Conservation (phyloP, 2,797 vertebrate species). For the Prionace glauca region DNA sequence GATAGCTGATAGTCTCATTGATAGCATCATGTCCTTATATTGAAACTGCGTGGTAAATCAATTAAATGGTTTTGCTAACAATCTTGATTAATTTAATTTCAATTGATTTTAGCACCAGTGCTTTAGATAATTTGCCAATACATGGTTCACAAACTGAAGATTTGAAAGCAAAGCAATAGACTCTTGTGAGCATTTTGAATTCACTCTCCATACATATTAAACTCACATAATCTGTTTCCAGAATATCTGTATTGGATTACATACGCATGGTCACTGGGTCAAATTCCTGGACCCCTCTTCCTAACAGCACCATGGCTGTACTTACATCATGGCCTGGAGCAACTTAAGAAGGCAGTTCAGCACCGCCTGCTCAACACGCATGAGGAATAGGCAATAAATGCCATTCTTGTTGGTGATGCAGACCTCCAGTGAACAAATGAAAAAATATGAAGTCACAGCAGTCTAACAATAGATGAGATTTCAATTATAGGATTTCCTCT, state of each 20-base stretch:
- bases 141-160: conserved; percentile 42
- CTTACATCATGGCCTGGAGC: not conserved
- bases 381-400: too few relatives aligned
- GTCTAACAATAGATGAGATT: too few relatives aligned
- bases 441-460: too few relatives aligned
- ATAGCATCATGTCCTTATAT: conserved; percentile 42
- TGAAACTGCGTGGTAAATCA: conserved; percentile 47
- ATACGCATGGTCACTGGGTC: not conserved
- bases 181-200: not conserved
- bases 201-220: not conserved
- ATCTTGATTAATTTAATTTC: conserved; percentile 49
- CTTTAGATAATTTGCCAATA: conserved; percentile 42
- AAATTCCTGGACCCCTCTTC: not conserved
- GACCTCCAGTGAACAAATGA: too few relatives aligned
- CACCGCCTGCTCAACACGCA: too few relatives aligned
- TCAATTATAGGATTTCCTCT: too few relatives aligned
- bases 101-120: conserved; percentile 47
- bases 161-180: not conserved
- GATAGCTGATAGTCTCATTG: conserved; percentile 43
- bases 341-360: not conserved
- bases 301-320: not conserved
- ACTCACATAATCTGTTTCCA: not conserved
- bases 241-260: not conserved
- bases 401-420: too few relatives aligned
- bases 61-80: conserved; percentile 49